phyloP scores from a whole-genome alignment of 2,113 vertebrate genomes.

The Mustela lutreola region DNA sequence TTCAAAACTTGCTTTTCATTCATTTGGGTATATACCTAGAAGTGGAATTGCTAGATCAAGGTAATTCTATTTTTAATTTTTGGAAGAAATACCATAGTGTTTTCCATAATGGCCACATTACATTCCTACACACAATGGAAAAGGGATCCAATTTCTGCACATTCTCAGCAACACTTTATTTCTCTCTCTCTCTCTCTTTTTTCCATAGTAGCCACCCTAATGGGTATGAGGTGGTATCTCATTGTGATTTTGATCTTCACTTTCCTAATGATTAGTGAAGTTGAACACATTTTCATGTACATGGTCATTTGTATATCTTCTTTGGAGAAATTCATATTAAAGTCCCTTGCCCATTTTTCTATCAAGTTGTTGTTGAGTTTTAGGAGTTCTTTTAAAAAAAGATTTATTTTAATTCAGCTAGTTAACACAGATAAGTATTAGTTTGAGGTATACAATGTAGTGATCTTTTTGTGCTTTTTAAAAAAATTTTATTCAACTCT shows the following conservation, averaged over 20 bases:
- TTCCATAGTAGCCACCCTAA: background rate
- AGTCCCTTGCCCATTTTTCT: background rate
- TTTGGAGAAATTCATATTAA: background rate
- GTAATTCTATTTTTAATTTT: background rate
- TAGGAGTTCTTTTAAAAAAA: too few relatives aligned
- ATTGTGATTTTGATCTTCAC: background rate
- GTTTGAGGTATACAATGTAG: too few relatives aligned
- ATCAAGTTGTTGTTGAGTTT: too few relatives aligned
- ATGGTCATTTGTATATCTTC: too few relatives aligned
- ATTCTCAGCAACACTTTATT: background rate
- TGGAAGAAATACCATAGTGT: background rate
- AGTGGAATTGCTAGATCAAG: background rate
- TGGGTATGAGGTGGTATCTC: background rate
- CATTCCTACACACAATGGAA: background rate
- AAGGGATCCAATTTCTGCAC: background rate
- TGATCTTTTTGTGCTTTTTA: too few relatives aligned
- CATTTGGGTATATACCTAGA: background rate
- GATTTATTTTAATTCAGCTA: too few relatives aligned
- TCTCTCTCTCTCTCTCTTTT: background rate
- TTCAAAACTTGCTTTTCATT: background rate
- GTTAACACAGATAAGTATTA: too few relatives aligned
- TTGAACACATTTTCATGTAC: too few relatives aligned
- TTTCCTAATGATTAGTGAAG: too few relatives aligned
- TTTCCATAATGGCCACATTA: too few relatives aligned
- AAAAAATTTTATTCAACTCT: too few relatives aligned